phyloP scores from a whole-genome alignment of 2,888 invertebrate genomes.

The Phengaris arion region DNA sequence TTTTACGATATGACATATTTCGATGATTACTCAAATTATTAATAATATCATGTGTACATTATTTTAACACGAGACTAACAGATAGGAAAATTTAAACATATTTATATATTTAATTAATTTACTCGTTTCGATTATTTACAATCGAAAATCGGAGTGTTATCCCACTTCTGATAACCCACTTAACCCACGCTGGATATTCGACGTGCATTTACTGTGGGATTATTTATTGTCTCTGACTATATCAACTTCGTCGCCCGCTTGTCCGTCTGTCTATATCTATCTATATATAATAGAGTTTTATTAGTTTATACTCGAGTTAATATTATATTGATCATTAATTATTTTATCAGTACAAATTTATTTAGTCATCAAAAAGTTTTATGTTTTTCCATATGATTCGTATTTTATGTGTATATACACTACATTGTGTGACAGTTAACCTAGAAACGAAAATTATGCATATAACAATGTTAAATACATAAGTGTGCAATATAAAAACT shows the following conservation, averaged over 20 bases:
- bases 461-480: neutral
- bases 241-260: slow-evolving; percentile 2
- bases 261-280: slow-evolving; percentile 14
- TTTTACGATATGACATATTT: slow-evolving; percentile 22
- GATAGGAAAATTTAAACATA: neutral
- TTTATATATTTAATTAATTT: neutral
- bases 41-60: slow-evolving; percentile 15
- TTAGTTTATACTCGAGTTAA: slow-evolving; percentile 39
- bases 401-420: slow-evolving; percentile 34
- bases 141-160: slow-evolving; percentile 3
- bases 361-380: slow-evolving; percentile 63
- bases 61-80: slow-evolving; percentile 12
- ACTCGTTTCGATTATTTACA: slow-evolving; percentile 21
- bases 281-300: neutral
- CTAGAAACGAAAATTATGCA: neutral
- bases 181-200: neutral
- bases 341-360: slow-evolving; percentile 70
- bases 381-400: slow-evolving; percentile 41
- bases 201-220: slow-evolving; percentile 17
- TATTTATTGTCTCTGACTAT: slow-evolving; percentile 11
- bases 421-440: neutral
- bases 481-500: neutral
- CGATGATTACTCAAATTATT: slow-evolving; percentile 14
- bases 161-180: neutral
- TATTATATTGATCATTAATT: slow-evolving; percentile 56